phyloP scores from a whole-genome alignment of 2,113 vertebrate genomes.

The Labeo catla region DNA sequence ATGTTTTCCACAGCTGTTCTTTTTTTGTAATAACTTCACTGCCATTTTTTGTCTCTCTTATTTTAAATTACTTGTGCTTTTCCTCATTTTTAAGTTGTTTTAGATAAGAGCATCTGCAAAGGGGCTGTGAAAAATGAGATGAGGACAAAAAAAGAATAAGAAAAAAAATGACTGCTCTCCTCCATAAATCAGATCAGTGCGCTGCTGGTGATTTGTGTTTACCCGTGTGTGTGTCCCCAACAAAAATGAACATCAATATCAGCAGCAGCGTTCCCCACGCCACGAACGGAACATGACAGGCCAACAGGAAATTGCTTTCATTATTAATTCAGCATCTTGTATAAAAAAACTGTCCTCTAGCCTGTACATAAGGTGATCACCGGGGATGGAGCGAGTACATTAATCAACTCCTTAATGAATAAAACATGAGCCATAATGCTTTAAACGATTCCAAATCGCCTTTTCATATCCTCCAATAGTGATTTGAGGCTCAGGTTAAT shows the following conservation, averaged over 20 bases:
- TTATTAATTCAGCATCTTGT: slow-evolving; percentile 42
- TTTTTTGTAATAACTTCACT: not conserved
- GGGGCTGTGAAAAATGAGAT: not conserved
- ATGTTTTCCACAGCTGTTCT: too few relatives aligned
- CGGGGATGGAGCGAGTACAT: slow-evolving; percentile 14
- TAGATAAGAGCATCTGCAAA: slow-evolving; percentile 8
- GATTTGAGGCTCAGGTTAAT: slow-evolving; percentile 53
- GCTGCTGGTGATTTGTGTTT: slow-evolving; percentile 32
- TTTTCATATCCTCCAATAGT: slow-evolving; percentile 27
- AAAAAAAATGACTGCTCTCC: too few relatives aligned
- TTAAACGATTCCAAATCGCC: slow-evolving; percentile 44
- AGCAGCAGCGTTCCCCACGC: not conserved
- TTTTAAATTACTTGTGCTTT: not conserved
- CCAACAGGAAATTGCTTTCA: slow-evolving; percentile 41
- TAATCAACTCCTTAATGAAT: slow-evolving; percentile 43
- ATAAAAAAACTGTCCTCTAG: slow-evolving; percentile 42
- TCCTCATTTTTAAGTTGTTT: not conserved
- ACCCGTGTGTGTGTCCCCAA: slow-evolving; percentile 31
- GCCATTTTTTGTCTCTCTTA: not conserved
- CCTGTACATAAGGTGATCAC: slow-evolving; percentile 46
- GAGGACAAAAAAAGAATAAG: not conserved
- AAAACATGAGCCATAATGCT: slow-evolving; percentile 35
- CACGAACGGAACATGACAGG: slow-evolving; percentile 23
- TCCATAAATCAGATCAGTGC: slow-evolving; percentile 22
- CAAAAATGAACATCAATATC: slow-evolving; percentile 32